Conservation (phyloP, 2,797 vertebrate genomes). For the Lycodopsis pacificus region DNA sequence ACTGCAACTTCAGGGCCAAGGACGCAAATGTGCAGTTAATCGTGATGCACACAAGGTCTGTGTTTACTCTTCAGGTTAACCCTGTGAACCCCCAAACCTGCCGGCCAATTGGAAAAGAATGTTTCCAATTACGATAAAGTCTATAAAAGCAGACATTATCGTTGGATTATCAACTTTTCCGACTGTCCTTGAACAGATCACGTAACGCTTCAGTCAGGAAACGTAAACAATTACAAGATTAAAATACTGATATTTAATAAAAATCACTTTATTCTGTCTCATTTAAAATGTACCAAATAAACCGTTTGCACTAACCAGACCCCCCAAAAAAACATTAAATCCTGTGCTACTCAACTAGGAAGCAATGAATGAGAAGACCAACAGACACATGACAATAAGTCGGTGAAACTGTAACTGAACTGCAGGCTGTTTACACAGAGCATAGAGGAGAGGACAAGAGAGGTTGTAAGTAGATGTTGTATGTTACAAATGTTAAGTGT, state of each 20-base stretch:
- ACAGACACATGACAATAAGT: background rate
- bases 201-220: background rate
- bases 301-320: background rate
- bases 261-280: background rate
- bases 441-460: background rate
- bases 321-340: background rate
- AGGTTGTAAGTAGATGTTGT: too few relatives aligned
- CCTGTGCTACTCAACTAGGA: background rate
- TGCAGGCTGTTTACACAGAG: background rate
- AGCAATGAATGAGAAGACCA: background rate
- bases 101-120: background rate
- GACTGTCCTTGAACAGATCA: background rate
- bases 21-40: constrained; percentile 40
- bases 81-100: background rate
- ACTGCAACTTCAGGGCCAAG: constrained; percentile 37
- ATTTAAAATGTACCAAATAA: background rate
- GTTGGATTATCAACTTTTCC: background rate
- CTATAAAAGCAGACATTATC: background rate
- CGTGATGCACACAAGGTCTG: background rate
- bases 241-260: background rate
- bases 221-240: background rate
- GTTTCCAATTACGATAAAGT: background rate
- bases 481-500: background rate
- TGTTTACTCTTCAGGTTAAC: constrained; percentile 12
- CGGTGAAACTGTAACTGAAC: background rate